These are phyloP conservation scores for Epinephelus malabaricus DNA, from an alignment of 2,797 vertebrate species.

Conservation along the genomic window DNA sequence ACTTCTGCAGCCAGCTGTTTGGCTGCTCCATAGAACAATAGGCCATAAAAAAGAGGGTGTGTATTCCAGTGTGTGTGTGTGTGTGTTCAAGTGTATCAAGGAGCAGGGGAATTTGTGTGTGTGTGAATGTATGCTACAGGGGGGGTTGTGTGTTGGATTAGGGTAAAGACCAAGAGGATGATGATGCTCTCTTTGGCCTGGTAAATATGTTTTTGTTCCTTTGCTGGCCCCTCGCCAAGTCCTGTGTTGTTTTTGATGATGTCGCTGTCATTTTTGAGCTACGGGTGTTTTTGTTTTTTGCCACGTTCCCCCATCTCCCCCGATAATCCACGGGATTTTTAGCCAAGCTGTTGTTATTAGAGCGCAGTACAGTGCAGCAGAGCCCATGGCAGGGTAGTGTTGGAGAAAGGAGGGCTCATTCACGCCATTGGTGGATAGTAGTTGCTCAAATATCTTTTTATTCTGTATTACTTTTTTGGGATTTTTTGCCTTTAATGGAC, in stretches of 20 bases:
- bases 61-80: conserved; percentile 47
- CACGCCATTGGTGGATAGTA: conserved; percentile 8
- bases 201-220: conserved; percentile 79
- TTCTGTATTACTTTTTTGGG: background rate
- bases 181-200: conserved; percentile 74
- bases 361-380: conserved; percentile 46
- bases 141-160: conserved; percentile 70
- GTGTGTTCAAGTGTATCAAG: conserved; percentile 36
- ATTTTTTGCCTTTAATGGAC: background rate
- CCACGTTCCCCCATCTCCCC: conserved; percentile 44
- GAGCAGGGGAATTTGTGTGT: conserved; percentile 55
- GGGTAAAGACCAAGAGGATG: conserved; percentile 66
- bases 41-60: conserved; percentile 72
- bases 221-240: conserved; percentile 47
- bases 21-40: conserved; percentile 68
- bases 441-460: background rate
- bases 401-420: conserved; percentile 24
- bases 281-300: conserved; percentile 65
- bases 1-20: conserved; percentile 77
- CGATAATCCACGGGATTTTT: conserved; percentile 73
- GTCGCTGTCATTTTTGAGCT: conserved; percentile 57
- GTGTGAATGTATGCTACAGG: conserved; percentile 33
- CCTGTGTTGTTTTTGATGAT: conserved; percentile 56
- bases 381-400: conserved; percentile 13
- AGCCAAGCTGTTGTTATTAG: conserved; percentile 71